phyloP scores from a whole-genome alignment of 2,888 invertebrate species.

The Muschampia staudingeri region DNA sequence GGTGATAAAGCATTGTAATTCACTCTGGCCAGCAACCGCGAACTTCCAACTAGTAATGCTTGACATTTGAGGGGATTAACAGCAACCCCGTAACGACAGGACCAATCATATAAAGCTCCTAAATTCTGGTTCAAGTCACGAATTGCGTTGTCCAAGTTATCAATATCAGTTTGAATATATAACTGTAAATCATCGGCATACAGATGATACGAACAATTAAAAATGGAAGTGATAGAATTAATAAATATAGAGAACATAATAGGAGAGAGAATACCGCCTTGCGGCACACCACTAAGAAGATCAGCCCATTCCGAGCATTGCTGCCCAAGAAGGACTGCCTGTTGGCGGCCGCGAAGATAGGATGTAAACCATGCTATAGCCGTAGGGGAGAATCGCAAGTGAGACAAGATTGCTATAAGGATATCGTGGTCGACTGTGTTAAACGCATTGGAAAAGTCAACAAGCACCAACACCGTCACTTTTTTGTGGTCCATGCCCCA shows the following conservation, averaged over 20 bases:
- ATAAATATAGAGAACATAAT: constrained; percentile 1
- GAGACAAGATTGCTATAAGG: neutral
- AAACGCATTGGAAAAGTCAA: constrained; percentile 5
- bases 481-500: neutral
- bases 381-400: neutral
- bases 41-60: neutral
- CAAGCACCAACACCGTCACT: neutral
- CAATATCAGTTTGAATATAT: neutral
- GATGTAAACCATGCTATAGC: neutral
- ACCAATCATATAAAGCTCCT: neutral
- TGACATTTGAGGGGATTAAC: neutral
- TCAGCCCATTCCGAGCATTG: neutral
- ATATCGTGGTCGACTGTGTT: constrained; percentile 21
- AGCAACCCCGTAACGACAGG: neutral
- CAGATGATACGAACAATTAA: constrained; percentile 6
- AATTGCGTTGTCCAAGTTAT: neutral
- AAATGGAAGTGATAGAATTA: neutral
- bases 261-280: constrained; percentile 13
- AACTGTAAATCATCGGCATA: neutral
- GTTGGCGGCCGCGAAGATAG: constrained; percentile 7
- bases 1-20: neutral
- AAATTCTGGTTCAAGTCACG: neutral
- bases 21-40: neutral
- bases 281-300: neutral
- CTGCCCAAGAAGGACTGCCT: neutral